These are phyloP conservation scores for Orchesella flavescens DNA, from an alignment of 2,888 invertebrate genomes.

Conservation along the genomic window DNA sequence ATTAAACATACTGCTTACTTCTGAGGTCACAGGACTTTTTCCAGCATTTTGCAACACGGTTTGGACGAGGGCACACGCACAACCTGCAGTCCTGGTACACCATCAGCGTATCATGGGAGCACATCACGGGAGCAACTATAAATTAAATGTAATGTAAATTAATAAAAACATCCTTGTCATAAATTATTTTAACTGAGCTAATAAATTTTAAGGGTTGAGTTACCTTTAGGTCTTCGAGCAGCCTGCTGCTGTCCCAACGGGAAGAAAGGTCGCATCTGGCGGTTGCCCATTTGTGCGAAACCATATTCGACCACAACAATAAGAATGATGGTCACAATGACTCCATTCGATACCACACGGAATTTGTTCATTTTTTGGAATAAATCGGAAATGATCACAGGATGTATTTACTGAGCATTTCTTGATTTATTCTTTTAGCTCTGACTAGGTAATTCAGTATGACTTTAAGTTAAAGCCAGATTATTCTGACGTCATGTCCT, in stretches of 20 bases:
- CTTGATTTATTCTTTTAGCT: too few species aligned
- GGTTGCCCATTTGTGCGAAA: not conserved
- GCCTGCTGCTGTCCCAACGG: not conserved
- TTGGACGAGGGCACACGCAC: constrained; percentile 67
- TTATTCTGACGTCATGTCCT: not conserved
- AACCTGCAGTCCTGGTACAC: constrained; percentile 69
- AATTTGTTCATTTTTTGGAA: constrained; percentile 23
- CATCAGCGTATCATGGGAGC: constrained; percentile 64
- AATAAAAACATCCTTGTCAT: not conserved
- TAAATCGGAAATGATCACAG: not conserved
- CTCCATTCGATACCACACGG: not conserved
- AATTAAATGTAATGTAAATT: too few species aligned
- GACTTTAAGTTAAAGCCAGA: too few species aligned
- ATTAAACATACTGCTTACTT: constrained; percentile 56
- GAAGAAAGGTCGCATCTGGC: constrained; percentile 8
- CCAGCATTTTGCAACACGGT: constrained; percentile 66
- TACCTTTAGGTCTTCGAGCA: not conserved
- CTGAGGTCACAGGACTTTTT: constrained; percentile 68
- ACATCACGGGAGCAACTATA: constrained; percentile 56
- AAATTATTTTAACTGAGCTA: not conserved
- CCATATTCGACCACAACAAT: not conserved
- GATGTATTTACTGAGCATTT: not conserved
- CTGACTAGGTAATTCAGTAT: too few species aligned
- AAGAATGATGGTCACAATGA: constrained; percentile 10
- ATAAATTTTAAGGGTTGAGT: not conserved